Evolutionary conservation across 2,113 vertebrate species (phyloP), one percentile per base, ranked within the genome.

Genomic region (Hippocampus barbouri): DNA sequence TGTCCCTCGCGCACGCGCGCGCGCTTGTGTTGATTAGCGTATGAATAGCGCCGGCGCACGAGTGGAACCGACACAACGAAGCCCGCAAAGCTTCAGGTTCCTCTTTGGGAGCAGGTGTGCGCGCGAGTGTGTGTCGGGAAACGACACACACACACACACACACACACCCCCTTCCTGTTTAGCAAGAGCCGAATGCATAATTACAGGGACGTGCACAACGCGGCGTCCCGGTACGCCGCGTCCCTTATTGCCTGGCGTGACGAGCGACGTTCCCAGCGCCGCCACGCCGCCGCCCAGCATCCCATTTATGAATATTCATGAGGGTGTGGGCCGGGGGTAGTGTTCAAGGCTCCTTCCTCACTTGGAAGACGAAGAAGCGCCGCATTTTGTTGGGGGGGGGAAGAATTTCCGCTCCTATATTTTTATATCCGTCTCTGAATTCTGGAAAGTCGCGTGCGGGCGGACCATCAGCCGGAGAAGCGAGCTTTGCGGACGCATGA

Each of bases 301-400:
- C 79, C 64, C 70, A 47, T 59, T 59, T 65, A 68, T 91, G 89
- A 89, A 92, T 91, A 92, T 92, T 89, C 78, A 91, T 90, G 81
- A 87, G 75, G 4, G 30, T 41, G 73, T 47, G 60, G 68, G 23
- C 7, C 0, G 21, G 41, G 23, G 75, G 61, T 70, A 57, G 80
- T 64, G 79, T 71, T 85, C 81, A 79, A 86, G 78, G 66, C 56
- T 80, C 71, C 76, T 75, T 79, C 73, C 76, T 71, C 57, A 57
- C 78, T 77, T 82, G 30, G 30, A 30, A 30, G 30, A 30, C 30
- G 30, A 30, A 3, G 30, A 3, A 30, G 30, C 3, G 30, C 30
- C 30, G 3, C 30, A 30, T 30, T 30, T 30, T 30, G 30, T 30
- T 30, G 2, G 30, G 68, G 23, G 21, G 41, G 23, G 45, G 30